Percentiles rank a stretch among this genome's conserved stretches.
Conservation (phyloP, 2,888 invertebrate genomes). For the Brenthis ino region DNA sequence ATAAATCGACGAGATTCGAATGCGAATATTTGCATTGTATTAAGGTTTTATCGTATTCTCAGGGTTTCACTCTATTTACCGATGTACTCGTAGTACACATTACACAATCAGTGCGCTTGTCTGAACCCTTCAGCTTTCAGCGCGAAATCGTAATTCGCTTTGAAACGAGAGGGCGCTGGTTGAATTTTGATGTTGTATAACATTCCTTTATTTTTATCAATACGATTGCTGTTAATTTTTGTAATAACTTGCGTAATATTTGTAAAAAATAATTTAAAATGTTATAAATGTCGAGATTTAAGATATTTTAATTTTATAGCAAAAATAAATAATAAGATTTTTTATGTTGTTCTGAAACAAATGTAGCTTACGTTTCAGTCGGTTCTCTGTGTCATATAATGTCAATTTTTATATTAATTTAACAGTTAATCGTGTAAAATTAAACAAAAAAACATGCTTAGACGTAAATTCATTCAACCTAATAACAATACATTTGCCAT, state of each 20-base stretch:
- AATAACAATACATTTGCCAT: constrained; percentile 41
- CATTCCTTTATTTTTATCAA: not conserved
- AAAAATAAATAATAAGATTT: no score
- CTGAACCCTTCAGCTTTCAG: constrained; percentile 44
- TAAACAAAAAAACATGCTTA: not conserved
- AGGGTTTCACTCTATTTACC: constrained; percentile 29
- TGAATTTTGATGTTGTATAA: not conserved
- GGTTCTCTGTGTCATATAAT: no score
- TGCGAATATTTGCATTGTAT: constrained; percentile 34
- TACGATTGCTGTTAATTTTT: not conserved
- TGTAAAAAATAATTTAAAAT: not conserved
- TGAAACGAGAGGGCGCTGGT: constrained; percentile 46
- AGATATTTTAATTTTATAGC: no score
- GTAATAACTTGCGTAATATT: not conserved
- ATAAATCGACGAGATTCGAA: constrained; percentile 24
- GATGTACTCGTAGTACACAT: constrained; percentile 29
- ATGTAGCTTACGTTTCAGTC: no score
- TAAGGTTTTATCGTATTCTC: constrained; percentile 29
- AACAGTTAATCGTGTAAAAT: not conserved
- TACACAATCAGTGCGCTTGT: constrained; percentile 32
- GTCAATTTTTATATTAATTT: no score
- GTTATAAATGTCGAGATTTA: not conserved
- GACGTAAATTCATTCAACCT: constrained; percentile 1
- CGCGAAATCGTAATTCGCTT: constrained; percentile 40
- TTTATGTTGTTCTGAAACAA: no score